Conservation (phyloP, 2,888 invertebrate genomes). For the Liodrosophila aerea region DNA sequence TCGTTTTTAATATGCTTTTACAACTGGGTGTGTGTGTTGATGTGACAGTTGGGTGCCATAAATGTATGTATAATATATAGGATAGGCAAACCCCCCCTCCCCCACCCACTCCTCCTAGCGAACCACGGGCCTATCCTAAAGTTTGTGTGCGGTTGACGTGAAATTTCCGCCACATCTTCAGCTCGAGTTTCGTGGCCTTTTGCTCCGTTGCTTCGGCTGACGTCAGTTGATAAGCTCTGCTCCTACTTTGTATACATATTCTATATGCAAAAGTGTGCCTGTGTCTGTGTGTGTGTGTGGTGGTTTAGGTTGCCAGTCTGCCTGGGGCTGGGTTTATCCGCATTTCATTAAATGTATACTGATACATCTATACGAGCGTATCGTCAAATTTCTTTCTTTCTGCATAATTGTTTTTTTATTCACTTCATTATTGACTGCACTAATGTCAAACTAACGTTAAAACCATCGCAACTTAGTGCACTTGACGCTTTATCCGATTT, state of each 20-base stretch:
- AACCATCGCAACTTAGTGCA: too few species aligned
- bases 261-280: too few species aligned
- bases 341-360: constrained; percentile 2
- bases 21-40: constrained; percentile 5
- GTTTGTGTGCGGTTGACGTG: constrained; percentile 42
- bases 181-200: constrained; percentile 54
- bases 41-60: constrained; percentile 46
- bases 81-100: constrained; percentile 1
- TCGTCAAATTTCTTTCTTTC: too few species aligned
- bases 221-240: constrained; percentile 21
- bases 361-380: too few species aligned
- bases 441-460: too few species aligned
- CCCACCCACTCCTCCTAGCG: constrained; percentile 1
- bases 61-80: constrained; percentile 25
- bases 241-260: neutral
- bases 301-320: too few species aligned
- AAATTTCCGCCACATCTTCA: constrained; percentile 63
- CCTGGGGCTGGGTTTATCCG: constrained; percentile 17
- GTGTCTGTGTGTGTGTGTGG: too few species aligned
- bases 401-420: too few species aligned
- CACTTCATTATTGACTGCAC: too few species aligned
- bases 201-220: constrained; percentile 4
- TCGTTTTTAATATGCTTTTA: neutral
- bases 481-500: too few species aligned
- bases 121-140: constrained; percentile 3